Percentiles rank a stretch among this genome's conserved stretches.
Conservation (phyloP, 1,140 invertebrate genomes). For the Hyposmocoma kahamanoa region DNA sequence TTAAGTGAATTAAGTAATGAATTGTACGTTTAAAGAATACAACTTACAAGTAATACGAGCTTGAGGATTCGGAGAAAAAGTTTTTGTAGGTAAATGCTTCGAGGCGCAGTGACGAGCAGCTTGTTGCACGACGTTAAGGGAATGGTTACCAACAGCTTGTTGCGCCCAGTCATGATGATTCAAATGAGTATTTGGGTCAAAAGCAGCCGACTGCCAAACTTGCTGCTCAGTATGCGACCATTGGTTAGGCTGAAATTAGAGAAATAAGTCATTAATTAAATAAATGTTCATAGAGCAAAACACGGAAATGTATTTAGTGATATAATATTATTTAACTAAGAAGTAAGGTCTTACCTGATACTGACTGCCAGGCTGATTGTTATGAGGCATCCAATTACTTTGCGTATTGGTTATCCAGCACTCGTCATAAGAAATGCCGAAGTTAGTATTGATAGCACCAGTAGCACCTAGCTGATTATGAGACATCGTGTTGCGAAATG, state of each 20-base stretch:
- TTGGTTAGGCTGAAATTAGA: too few species aligned
- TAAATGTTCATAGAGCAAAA: not conserved
- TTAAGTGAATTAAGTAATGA: not conserved
- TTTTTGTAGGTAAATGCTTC: not conserved
- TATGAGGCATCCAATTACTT: not conserved
- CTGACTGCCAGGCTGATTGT: not conserved
- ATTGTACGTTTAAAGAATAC: not conserved
- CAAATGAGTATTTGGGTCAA: not conserved
- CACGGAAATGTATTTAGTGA: not conserved
- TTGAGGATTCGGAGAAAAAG: not conserved
- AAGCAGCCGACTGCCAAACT: too few species aligned
- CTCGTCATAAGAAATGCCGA: not conserved
- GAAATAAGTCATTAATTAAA: too few species aligned
- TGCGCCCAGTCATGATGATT: not conserved
- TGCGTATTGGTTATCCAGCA: not conserved
- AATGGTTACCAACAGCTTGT: not conserved
- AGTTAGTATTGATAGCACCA: not conserved
- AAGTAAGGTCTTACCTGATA: not conserved
- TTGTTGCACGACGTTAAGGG: not conserved
- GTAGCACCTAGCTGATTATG: not conserved
- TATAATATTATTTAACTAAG: not conserved
- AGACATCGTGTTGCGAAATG: not conserved
- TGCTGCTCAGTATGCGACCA: too few species aligned
- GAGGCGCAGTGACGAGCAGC: not conserved
- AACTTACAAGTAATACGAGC: constrained; percentile 6